Base-by-base conservation (phyloP, 1,140 invertebrate genomes). In the Drosophila equinoxialis region DNA sequence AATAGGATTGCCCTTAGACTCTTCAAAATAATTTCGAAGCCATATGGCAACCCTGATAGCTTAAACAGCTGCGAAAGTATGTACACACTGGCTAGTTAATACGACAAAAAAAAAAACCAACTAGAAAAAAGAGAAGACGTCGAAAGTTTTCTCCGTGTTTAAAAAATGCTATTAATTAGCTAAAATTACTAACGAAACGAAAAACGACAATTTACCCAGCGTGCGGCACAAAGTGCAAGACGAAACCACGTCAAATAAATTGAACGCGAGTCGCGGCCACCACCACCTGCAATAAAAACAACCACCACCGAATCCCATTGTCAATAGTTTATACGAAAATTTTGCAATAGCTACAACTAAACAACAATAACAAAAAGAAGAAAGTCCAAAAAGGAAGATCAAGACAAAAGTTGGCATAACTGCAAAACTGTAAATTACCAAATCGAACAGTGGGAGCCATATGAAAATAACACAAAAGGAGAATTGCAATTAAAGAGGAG, bases 101-200 rank as follows among this genome's bases (percentile, higher is more conserved):
- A 39, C 37, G 37, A 13, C 1, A 26, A 23, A 58, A 42, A 23
- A 58, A 42, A 77, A 26, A 59, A 73, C 54, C 58, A 74, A 23
- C 63, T 33, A 68, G 58, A 41, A 58, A 65, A 73, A 42, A 55
- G 76, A 86, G 68, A 81, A 84, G 65, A 83, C 84, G 84, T 89
- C 74, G 84, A 81, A 89, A 87, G 77, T 80, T 87, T 89, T 71
- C 75, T 79, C 65, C 69, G 71, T 81, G 82, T 76, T 80, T 68
- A 64, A 76, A 76, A 76, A 75, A 37, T 61, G 75, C 66, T 33
- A 62, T 70, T 78, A 59, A 70, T 33, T 65, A 63, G 74, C 74
- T 63, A 74, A 84, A 79, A 74, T 90, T 84, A 66, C 74, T 20
- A 74, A 87, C 83, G 80, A 89, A 72, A 68, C 68, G 63, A 68